Evolutionary conservation across 1,140 invertebrate genomes (phyloP).

Genomic region (Plutomurus gul): DNA sequence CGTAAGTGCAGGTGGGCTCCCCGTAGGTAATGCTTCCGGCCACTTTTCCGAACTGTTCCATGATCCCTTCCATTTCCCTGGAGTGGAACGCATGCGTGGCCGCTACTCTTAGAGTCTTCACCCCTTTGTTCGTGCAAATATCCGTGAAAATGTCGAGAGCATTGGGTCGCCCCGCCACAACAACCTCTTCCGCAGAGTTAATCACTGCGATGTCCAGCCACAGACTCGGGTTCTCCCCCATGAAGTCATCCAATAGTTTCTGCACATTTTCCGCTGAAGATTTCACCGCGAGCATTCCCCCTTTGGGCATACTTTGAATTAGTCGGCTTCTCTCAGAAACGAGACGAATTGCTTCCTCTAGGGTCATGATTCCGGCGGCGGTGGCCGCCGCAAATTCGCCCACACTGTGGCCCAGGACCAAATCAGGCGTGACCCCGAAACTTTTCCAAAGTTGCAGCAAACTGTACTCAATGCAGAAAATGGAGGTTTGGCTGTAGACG

Average conservation of each 20-base stretch:
- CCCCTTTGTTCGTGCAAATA: neutral
- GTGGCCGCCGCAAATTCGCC: slow-evolving; percentile 46
- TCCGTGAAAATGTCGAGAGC: neutral
- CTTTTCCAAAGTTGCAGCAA: slow-evolving; percentile 38
- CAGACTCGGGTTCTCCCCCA: neutral
- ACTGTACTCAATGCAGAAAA: slow-evolving; percentile 45
- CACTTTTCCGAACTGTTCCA: slow-evolving; percentile 30
- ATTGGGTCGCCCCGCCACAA: slow-evolving; percentile 3
- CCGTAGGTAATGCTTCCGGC: neutral
- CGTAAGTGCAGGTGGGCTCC: neutral
- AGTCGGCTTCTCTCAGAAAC: slow-evolving; percentile 34
- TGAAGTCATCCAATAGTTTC: slow-evolving; percentile 27
- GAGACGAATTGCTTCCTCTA: slow-evolving; percentile 34
- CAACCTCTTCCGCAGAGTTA: slow-evolving; percentile 37
- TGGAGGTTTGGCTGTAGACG: slow-evolving; percentile 42
- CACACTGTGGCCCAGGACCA: slow-evolving; percentile 42
- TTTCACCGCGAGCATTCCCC: slow-evolving; percentile 43
- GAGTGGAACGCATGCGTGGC: slow-evolving; percentile 38
- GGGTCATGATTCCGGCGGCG: slow-evolving; percentile 31
- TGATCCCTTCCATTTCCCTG: slow-evolving; percentile 33
- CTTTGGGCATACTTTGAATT: slow-evolving; percentile 15
- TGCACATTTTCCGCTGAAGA: neutral
- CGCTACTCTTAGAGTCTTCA: neutral
- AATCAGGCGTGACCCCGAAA: slow-evolving; percentile 37
- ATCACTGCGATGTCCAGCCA: slow-evolving; percentile 35